These are phyloP conservation scores for Penelope pileata DNA, from an alignment of 2,113 vertebrate species.

Conservation along the genomic window DNA sequence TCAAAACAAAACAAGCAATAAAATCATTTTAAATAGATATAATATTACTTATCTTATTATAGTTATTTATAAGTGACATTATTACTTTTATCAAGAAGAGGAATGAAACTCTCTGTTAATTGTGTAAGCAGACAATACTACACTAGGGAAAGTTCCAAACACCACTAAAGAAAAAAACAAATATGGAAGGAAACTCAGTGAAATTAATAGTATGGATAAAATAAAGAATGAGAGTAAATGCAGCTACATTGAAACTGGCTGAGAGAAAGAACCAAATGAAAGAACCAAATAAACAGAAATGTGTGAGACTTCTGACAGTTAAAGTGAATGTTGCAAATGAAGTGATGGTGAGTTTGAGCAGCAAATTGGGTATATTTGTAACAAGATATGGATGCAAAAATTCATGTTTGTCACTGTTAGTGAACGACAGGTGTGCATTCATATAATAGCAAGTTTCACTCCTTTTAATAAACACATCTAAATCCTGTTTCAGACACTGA, in stretches of 20 bases:
- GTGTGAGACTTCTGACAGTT: not conserved
- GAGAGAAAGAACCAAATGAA: not conserved
- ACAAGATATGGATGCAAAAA: not conserved
- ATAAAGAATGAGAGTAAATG: not conserved
- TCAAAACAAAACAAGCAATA: not conserved
- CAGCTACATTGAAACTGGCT: not conserved
- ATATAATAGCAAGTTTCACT: not conserved
- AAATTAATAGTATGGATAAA: not conserved
- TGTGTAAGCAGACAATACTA: not conserved
- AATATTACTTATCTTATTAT: not conserved
- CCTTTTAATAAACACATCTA: not conserved
- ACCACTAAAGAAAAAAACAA: not conserved
- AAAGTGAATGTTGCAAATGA: not conserved
- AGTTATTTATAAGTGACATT: not conserved
- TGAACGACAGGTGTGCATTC: not conserved
- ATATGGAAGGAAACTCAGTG: not conserved
- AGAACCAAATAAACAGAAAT: not conserved
- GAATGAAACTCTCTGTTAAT: not conserved
- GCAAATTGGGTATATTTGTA: not conserved
- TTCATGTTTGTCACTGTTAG: not conserved
- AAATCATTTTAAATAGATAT: not conserved
- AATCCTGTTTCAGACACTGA: not conserved
- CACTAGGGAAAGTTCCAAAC: not conserved
- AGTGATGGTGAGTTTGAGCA: not conserved
- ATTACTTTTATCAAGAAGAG: not conserved